A percentile compares a stretch with the other conserved stretches of the same genome.
phyloP scores from a whole-genome alignment of 2,888 invertebrate species.

The Oegoconia quadripuncta region DNA sequence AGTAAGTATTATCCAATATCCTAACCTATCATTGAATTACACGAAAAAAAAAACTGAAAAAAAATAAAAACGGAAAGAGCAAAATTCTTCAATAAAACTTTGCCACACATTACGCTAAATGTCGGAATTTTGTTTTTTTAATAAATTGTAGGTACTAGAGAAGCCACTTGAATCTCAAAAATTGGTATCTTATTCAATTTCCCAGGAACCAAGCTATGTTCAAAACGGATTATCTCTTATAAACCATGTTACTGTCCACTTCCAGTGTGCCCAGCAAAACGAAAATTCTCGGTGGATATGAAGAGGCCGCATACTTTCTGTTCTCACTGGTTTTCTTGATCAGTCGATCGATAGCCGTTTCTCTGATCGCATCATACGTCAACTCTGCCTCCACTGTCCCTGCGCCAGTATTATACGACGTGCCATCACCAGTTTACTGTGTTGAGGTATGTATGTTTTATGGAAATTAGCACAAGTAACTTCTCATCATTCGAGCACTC shows the following conservation, averaged over 20 bases:
- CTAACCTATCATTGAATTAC: no score
- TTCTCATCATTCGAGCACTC: no score
- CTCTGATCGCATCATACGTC: constrained; percentile 80
- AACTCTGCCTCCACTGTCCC: constrained; percentile 78
- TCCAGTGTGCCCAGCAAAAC: constrained; percentile 2
- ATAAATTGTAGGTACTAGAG: background rate
- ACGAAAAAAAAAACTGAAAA: no score
- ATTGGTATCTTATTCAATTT: no score
- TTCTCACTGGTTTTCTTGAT: constrained; percentile 83
- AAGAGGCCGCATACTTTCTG: constrained; percentile 81
- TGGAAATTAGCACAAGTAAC: no score
- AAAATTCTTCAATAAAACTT: no score
- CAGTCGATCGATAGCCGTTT: constrained; percentile 80
- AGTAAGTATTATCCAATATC: constrained; percentile 25
- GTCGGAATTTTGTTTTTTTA: no score
- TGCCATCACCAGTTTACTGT: constrained; percentile 81
- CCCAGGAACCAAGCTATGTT: no score
- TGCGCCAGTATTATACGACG: constrained; percentile 79
- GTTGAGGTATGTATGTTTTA: constrained; percentile 68
- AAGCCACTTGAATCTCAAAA: no score
- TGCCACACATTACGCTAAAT: no score
- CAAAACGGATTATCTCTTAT: background rate
- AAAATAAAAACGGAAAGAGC: no score
- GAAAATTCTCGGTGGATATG: constrained; percentile 65
- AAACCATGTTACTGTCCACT: no score